Percentiles rank a stretch among this genome's conserved stretches.
phyloP scores from a whole-genome alignment of 2,113 vertebrate species.

The Grantiella picta region DNA sequence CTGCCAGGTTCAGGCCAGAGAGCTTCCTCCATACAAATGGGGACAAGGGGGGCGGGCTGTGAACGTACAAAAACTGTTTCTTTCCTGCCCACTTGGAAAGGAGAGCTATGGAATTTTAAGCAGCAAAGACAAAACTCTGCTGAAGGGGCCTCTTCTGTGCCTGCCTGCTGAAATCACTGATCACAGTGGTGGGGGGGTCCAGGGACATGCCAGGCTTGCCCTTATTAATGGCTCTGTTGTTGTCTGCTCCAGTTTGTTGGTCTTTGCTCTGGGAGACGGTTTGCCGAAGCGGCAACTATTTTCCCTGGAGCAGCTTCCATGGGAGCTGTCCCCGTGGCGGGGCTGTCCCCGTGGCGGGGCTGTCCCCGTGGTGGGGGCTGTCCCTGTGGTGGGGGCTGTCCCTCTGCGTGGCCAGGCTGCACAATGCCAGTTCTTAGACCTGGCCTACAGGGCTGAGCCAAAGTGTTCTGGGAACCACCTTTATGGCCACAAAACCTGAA shows the following conservation, averaged over 20 bases:
- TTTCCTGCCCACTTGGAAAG: slow-evolving; percentile 10
- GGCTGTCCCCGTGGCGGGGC: neutral
- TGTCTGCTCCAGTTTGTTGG: slow-evolving; percentile 37
- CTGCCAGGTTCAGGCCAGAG: slow-evolving; percentile 7
- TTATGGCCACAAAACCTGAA: neutral
- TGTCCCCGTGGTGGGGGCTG: neutral
- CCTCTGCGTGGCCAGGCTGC: neutral
- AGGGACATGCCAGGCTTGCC: slow-evolving; percentile 18
- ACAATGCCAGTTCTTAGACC: accelerated
- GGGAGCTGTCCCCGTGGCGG: accelerated
- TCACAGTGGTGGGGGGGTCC: neutral
- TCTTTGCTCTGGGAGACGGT: neutral
- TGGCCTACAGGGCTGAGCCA: neutral
- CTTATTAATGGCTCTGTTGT: slow-evolving; percentile 47
- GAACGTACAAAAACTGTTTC: neutral
- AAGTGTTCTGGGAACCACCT: neutral
- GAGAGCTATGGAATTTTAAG: slow-evolving; percentile 50
- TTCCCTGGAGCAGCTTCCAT: neutral
- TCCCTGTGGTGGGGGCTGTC: neutral
- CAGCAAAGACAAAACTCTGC: slow-evolving; percentile 52
- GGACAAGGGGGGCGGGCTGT: neutral
- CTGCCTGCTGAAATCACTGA: neutral
- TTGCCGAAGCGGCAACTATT: neutral
- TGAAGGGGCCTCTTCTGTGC: slow-evolving; percentile 34
- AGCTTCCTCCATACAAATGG: neutral